Evolutionary conservation across 1,140 invertebrate species (phyloP).

Genomic region (Acarapis woodi): DNA sequence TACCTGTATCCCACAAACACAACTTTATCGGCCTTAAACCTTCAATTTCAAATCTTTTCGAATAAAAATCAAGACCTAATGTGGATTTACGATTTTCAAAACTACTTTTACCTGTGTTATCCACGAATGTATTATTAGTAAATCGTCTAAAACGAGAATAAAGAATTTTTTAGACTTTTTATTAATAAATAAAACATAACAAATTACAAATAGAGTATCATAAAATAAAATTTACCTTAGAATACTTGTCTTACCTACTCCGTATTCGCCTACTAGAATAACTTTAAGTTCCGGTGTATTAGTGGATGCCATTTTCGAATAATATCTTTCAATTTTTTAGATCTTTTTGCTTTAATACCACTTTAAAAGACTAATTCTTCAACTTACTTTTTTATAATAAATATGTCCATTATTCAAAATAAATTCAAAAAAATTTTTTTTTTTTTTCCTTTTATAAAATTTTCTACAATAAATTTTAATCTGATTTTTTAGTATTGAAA

Average conservation of each 20-base stretch:
- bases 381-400: too few relatives aligned
- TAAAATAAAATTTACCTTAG: too few relatives aligned
- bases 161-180: too few relatives aligned
- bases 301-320: slow-evolving; percentile 5
- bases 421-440: too few relatives aligned
- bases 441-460: too few relatives aligned
- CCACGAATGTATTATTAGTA: slow-evolving; percentile 53
- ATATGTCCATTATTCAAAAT: too few relatives aligned
- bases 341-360: background rate
- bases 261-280: slow-evolving; percentile 76
- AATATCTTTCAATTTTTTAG: background rate
- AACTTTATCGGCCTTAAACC: slow-evolving; percentile 16
- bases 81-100: slow-evolving; percentile 36
- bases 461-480: too few relatives aligned
- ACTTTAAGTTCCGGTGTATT: slow-evolving; percentile 52
- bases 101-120: slow-evolving; percentile 23
- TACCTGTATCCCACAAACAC: slow-evolving; percentile 70
- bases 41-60: slow-evolving; percentile 6
- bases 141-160: slow-evolving; percentile 70
- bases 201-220: too few relatives aligned
- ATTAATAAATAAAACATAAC: too few relatives aligned
- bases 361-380: too few relatives aligned
- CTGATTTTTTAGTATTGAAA: too few relatives aligned
- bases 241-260: slow-evolving; percentile 75
- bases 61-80: slow-evolving; percentile 57